Base-by-base conservation (phyloP, 2,888 invertebrate genomes). In the Ephialtes manifestator region DNA sequence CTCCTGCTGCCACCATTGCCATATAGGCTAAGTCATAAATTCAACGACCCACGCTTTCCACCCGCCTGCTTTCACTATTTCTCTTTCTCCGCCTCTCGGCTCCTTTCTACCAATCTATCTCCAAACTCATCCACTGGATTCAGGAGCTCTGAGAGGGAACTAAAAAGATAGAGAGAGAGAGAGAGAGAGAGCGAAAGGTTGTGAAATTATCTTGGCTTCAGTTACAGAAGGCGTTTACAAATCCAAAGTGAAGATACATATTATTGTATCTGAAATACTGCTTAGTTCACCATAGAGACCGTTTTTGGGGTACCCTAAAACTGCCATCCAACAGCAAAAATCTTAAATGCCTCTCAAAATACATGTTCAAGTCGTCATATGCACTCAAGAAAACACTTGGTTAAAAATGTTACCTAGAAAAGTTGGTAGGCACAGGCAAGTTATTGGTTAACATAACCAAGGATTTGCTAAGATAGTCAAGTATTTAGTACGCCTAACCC, bases 21-120 rank as follows among this genome's bases (percentile, higher is more conserved):
- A 43, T 46, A 78, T 65, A 82, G 75, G 68, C 75, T 60, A 74
- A 86, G 63, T 83, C 76, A 89, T 90, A 89, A 89, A 90, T 90
- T 81, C 85, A 65, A 48, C 85, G 31, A 85, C 76, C 84, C 79
- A 72, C 75, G 53, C 74, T 80, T 68, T 51, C 84, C 60, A 63
- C 83, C 65, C 75, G 55, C 60, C 82, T 60, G 60, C 65, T 68
- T 71, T 67, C 39, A 74, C 58, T 51, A 43, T 60, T 46, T 65
- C 55, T 79, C 24, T 60, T 53, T 35, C 75, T 65, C 51, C 24
- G 43, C 28, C 18, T 20, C 24, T 46, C 5, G 31, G 35, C 28
- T 4, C 18, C 48, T 48, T 51, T 75, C 48, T 18, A 75, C 46
- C 48, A 46, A 63, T 60, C 63, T 48, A 75, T 75, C 74, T 31